Conservation (phyloP, 1,140 invertebrate species). For the Brachionus angularis region DNA sequence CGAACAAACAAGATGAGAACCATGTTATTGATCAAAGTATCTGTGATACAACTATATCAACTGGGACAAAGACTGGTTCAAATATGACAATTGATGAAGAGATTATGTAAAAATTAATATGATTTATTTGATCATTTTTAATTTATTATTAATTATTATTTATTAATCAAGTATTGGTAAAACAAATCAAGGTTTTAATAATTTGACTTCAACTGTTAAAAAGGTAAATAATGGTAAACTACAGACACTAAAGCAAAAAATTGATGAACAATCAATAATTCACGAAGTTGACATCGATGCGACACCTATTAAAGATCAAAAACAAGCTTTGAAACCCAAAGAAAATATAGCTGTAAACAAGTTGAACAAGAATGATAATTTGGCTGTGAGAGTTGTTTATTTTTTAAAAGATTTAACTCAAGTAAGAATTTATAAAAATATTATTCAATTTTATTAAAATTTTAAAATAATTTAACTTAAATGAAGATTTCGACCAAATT, state of each 20-base stretch:
- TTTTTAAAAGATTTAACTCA: constrained; percentile 20
- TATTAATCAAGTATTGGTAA: background rate
- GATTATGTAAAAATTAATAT: background rate
- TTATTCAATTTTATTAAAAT: background rate
- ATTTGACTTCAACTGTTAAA: constrained; percentile 31
- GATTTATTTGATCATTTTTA: background rate
- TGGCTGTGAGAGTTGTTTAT: background rate
- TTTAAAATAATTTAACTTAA: too few species aligned
- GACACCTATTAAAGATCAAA: constrained; percentile 16
- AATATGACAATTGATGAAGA: constrained; percentile 8
- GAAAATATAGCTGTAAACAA: background rate
- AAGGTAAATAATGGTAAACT: constrained; percentile 23
- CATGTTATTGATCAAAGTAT: background rate
- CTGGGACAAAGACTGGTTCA: constrained; percentile 6
- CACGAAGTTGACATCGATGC: constrained; percentile 14
- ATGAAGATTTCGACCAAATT: background rate
- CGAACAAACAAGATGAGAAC: background rate
- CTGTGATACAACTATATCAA: constrained; percentile 23
- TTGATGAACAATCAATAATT: constrained; percentile 33
- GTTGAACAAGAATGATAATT: background rate
- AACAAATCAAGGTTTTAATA: background rate
- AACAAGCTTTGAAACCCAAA: background rate
- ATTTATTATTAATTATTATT: background rate
- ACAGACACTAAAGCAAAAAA: constrained; percentile 15
- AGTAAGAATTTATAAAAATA: background rate